phyloP scores from a whole-genome alignment of 37 sponge, comb jelly and placozoan genomes.

The Hormiphora californensis region DNA sequence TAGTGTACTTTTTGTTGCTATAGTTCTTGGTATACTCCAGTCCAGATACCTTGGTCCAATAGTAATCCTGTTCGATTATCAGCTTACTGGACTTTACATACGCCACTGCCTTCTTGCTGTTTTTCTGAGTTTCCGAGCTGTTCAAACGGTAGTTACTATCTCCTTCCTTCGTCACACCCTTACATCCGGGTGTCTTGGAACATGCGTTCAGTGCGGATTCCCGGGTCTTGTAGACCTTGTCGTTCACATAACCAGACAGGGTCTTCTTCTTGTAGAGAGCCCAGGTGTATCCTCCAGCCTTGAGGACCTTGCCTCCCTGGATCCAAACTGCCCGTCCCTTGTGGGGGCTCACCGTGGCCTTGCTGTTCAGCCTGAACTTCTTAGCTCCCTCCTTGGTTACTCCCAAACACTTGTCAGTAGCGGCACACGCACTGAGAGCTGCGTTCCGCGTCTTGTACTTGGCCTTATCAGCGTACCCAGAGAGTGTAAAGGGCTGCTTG shows the following conservation, averaged over 20 bases:
- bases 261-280: background rate
- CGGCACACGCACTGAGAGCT: background rate
- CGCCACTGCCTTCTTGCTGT: background rate
- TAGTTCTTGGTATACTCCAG: background rate
- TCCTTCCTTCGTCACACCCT: background rate
- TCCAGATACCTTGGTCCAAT: constrained; percentile 5
- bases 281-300: background rate
- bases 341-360: background rate
- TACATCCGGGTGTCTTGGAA: background rate
- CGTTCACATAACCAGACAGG: background rate
- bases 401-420: background rate
- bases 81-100: background rate
- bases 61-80: background rate
- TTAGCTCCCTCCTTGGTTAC: background rate
- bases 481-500: background rate
- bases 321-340: background rate
- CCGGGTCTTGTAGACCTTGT: background rate
- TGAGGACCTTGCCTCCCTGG: background rate
- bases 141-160: background rate
- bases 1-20: background rate
- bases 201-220: background rate
- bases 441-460: background rate
- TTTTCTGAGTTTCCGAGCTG: background rate
- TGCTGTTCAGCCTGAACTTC: background rate
- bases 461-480: background rate